Conservation (phyloP, 2,888 invertebrate genomes). For the Hartigia nigra region DNA sequence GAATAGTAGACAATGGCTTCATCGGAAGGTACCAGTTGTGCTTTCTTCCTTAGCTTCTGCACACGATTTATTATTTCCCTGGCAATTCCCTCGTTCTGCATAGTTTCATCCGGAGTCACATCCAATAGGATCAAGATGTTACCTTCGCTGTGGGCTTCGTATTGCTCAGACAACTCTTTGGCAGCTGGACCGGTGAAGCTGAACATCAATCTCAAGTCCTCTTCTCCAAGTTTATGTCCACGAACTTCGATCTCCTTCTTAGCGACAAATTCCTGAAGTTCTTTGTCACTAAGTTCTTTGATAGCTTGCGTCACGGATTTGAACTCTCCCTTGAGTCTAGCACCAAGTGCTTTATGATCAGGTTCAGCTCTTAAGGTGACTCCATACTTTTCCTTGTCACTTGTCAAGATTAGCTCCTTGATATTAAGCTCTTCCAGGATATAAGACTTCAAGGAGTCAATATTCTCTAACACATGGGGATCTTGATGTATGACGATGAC, state of each 20-base stretch:
- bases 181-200: conserved; percentile 74
- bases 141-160: conserved; percentile 91
- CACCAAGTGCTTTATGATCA: conserved; percentile 91
- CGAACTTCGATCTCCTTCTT: conserved; percentile 78
- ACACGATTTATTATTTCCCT: conserved; percentile 96
- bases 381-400: conserved; percentile 92
- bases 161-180: conserved; percentile 74
- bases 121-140: conserved; percentile 91
- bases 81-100: conserved; percentile 94
- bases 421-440: conserved; percentile 95
- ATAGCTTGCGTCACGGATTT: conserved; percentile 87
- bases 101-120: conserved; percentile 86
- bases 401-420: conserved; percentile 82
- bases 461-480: conserved; percentile 79
- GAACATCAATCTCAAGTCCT: conserved; percentile 87
- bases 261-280: conserved; percentile 81
- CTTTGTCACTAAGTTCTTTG: conserved; percentile 79
- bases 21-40: conserved; percentile 91
- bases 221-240: conserved; percentile 81
- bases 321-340: conserved; percentile 88
- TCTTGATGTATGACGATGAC: conserved; percentile 95
- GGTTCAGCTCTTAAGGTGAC: conserved; percentile 93
- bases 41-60: conserved; percentile 96
- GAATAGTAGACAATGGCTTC: conserved; percentile 85
- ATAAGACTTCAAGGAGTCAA: conserved; percentile 83